Base-by-base conservation (phyloP, 1,140 invertebrate species). In the Drosophila melanica region DNA sequence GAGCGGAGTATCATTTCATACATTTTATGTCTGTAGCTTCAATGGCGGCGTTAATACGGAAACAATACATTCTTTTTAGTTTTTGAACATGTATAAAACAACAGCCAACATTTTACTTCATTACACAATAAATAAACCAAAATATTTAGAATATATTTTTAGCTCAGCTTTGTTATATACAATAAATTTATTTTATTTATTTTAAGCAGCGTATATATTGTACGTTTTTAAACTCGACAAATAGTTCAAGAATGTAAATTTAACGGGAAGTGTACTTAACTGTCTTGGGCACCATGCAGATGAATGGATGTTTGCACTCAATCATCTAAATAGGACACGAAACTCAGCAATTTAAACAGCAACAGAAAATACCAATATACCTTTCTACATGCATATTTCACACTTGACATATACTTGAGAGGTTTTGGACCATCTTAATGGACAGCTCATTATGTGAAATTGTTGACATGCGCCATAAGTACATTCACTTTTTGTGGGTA, bases 371-470 rank as follows among this genome's bases (percentile, higher is more conserved):
- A 59, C 55, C 48, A 67, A 73, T 68, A 73, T 12, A 42, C 37
- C 70, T 73, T 73, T 73, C 70, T 33, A 39, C 30, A 42, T 55
- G 50, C 51, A 69, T 63, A 69, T 57, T 44, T 74, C 44, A 63
- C 42, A 66, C 20, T 50, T 51, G 63, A 75, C 78, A 78, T 68
- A 45, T 55, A 55, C 57, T 42, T 16, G 42, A 50, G 57, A 23
- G 42, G 20, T 35, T 39, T 67, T 33, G 54, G 39, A 30, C 54
- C 64, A 50, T 69, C 67, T 65, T 53, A 72, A 67, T 64, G 68
- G 65, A 55, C 65, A 69, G 71, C 57, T 69, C 65, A 69, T 74
- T 73, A 67, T 73, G 57, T 69, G 50, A 12, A 23, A 55, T 68
- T 59, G 64, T 59, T 68, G 54, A 59, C 73, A 47, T 50, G 42